These are phyloP conservation scores for Acropternis orthonyx DNA, from an alignment of 2,797 vertebrate genomes.

Conservation along the genomic window DNA sequence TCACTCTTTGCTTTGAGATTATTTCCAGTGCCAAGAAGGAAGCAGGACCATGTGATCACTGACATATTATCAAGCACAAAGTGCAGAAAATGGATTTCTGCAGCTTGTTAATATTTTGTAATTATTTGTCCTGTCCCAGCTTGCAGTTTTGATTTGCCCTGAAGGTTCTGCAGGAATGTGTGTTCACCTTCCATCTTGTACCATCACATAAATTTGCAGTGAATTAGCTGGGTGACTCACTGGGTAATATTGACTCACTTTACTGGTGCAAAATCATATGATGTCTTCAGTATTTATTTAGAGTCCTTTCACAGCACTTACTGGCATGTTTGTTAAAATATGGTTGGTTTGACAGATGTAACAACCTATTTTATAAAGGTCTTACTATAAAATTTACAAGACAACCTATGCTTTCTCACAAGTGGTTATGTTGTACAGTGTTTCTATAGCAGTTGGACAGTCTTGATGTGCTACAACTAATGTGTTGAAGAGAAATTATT, in stretches of 20 bases:
- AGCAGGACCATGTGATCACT: neutral
- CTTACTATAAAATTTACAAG: neutral
- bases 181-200: conserved; percentile 10
- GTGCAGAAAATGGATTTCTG: conserved; percentile 20
- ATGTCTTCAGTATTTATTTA: conserved; percentile 6
- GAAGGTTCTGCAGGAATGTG: conserved; percentile 10
- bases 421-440: neutral
- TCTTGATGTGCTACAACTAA: neutral
- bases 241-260: conserved; percentile 29
- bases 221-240: conserved; percentile 28
- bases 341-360: neutral
- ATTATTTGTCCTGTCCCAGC: neutral
- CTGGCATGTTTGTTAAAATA: neutral
- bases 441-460: neutral
- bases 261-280: conserved; percentile 18
- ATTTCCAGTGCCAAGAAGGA: neutral
- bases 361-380: neutral
- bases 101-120: neutral
- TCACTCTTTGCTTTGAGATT: neutral
- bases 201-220: neutral
- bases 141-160: conserved; percentile 31
- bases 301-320: neutral
- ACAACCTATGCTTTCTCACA: neutral
- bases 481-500: neutral
- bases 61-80: neutral